Evolutionary conservation across 2,113 vertebrate genomes (phyloP), one percentile per base, ranked within the genome.

Genomic region (Dicrurus megarhynchus): DNA sequence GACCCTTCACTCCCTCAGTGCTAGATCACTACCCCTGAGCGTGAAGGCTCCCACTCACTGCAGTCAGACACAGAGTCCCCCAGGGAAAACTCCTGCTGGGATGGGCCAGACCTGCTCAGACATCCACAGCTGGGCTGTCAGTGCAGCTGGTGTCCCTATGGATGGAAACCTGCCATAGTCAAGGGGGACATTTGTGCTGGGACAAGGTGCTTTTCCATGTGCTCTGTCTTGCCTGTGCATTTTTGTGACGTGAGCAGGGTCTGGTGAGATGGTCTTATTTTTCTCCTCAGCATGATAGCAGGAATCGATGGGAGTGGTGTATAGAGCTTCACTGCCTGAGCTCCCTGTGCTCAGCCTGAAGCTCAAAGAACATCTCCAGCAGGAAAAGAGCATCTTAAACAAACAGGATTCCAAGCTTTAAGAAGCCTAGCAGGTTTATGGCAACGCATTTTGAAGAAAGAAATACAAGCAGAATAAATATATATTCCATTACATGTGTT

Each of bases 401-500:
- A 79, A 81, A 67, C 30, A 78, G 60, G n/a, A 59, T 49, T 37
- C 32, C 47, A 57, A 81, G 22, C 11, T 68, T 84, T 78, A 68
- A 73, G 52, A 61, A 64, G 18, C 44, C 37, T 28, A 26, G 11
- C 27, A 60, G 33, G 59, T 83, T 70, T 85, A 76, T 42, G 50
- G 28, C 37, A 65, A 23, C 2, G 6, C 7, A 47, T 35, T 84
- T 35, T 53, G 21, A 57, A 93, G 74, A 60, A 82, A 87, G 47
- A 83, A 89, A 76, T 57, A 61, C n/a, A 69, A 76, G 28, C 28
- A 64, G 35, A 64, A 71, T 78, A 79, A 91, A 81, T 60, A 41
- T 24, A 71, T 44, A 92, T 84, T 84, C 65, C 9, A 52, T 60
- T 75, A 27, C 28, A 41, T 2, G 1, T 4, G 2, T n/a, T 73